These are phyloP conservation scores for Lomographa bimaculata DNA, from an alignment of 2,888 invertebrate species.

Conservation along the genomic window DNA sequence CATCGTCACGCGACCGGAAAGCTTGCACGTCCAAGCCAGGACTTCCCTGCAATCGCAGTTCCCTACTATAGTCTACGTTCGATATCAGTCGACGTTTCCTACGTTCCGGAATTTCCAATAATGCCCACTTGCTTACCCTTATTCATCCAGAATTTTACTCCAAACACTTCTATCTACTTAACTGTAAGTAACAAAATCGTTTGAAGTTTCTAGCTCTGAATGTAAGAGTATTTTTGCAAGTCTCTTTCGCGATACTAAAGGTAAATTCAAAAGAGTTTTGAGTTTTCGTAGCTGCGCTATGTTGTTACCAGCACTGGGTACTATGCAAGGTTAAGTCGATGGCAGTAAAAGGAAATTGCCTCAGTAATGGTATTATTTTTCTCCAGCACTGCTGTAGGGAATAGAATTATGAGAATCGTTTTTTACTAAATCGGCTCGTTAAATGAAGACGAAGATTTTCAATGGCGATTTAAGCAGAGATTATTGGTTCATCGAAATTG, in stretches of 20 bases:
- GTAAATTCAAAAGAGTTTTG: conserved; percentile 74
- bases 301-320: conserved; percentile 47
- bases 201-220: background rate
- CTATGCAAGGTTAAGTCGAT: conserved; percentile 49
- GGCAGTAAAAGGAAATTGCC: conserved; percentile 61
- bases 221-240: conserved; percentile 26
- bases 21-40: conserved; percentile 58
- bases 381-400: conserved; percentile 43
- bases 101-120: conserved; percentile 80
- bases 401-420: conserved; percentile 41
- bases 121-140: conserved; percentile 46
- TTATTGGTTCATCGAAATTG: too few species aligned
- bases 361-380: conserved; percentile 59
- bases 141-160: conserved; percentile 7
- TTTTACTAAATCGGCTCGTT: conserved; percentile 37
- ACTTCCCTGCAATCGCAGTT: conserved; percentile 66
- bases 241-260: conserved; percentile 64
- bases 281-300: conserved; percentile 57
- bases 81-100: conserved; percentile 63
- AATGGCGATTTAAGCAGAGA: too few species aligned
- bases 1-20: conserved; percentile 48
- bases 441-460: conserved; percentile 18
- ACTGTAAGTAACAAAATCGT: conserved; percentile 38
- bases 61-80: conserved; percentile 65
- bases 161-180: conserved; percentile 23